Conservation (phyloP, 2,888 invertebrate species). For the Catocala nupta region DNA sequence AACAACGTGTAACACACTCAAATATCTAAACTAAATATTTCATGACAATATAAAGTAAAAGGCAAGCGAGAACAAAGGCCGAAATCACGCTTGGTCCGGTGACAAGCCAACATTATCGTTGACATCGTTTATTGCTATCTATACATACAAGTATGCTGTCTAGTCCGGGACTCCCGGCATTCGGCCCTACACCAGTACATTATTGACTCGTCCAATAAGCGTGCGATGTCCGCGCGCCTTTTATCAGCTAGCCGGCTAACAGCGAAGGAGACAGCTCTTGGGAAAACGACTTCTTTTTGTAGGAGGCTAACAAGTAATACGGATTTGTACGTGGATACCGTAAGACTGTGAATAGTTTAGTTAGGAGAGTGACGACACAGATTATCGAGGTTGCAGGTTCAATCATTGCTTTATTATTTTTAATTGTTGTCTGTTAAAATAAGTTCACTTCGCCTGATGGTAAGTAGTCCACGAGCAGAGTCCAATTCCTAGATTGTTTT, state of each 20-base stretch:
- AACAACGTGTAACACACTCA: no score
- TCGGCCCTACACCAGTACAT: slow-evolving; percentile 74
- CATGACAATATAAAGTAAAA: not conserved
- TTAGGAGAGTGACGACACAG: no score
- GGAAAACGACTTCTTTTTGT: not conserved
- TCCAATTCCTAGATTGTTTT: no score
- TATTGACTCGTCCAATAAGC: slow-evolving; percentile 87
- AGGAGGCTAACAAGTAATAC: no score
- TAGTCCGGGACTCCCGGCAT: slow-evolving; percentile 53
- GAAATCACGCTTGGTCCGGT: slow-evolving; percentile 59
- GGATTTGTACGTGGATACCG: no score
- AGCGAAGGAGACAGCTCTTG: slow-evolving; percentile 56
- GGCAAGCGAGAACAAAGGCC: slow-evolving; percentile 43
- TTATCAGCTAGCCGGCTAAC: slow-evolving; percentile 58
- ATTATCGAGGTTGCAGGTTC: no score
- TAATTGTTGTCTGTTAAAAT: no score
- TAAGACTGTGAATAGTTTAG: no score
- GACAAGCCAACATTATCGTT: slow-evolving; percentile 77
- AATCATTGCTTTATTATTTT: no score
- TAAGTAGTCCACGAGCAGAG: no score
- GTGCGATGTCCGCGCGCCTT: slow-evolving; percentile 79
- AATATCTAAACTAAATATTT: not conserved
- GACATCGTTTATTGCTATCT: slow-evolving; percentile 75
- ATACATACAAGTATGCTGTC: slow-evolving; percentile 70
- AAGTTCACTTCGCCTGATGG: no score